A percentile compares a stretch with the other conserved stretches of the same genome.
Conservation (phyloP, 2,113 vertebrate species). For the Alligator mississippiensis region DNA sequence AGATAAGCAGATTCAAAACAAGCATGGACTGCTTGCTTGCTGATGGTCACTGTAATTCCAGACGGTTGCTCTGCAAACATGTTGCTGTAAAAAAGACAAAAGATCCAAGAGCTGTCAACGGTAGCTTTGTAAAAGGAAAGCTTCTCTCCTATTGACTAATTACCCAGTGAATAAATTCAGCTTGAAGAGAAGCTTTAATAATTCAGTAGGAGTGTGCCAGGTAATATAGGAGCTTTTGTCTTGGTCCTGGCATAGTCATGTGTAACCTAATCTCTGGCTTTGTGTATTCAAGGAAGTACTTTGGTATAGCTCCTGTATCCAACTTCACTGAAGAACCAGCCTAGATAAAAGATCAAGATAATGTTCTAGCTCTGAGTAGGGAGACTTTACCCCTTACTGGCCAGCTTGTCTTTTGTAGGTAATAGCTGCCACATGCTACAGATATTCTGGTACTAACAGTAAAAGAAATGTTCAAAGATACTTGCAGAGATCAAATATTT, state of each 20-base stretch:
- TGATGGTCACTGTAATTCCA: background rate
- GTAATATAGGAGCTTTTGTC: background rate
- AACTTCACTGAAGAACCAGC: background rate
- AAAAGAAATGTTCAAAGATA: background rate
- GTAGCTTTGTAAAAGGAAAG: background rate
- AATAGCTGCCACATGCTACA: background rate
- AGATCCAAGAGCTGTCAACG: background rate
- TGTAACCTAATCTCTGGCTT: background rate
- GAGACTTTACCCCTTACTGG: background rate
- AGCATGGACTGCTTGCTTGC: background rate
- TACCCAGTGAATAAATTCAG: background rate
- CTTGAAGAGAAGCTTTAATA: conserved; percentile 10
- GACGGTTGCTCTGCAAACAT: background rate
- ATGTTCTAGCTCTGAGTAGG: background rate
- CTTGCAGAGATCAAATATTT: background rate
- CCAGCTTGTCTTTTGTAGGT: background rate
- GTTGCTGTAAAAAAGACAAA: conserved; percentile 2
- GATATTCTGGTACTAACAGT: background rate
- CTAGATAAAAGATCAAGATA: background rate
- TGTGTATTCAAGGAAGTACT: background rate
- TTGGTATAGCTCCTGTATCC: background rate
- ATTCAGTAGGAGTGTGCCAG: background rate
- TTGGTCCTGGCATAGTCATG: background rate
- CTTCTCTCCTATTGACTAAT: conserved; percentile 9
- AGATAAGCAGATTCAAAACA: background rate